Conservation (phyloP, 1,140 invertebrate genomes). For the Apis florea region DNA sequence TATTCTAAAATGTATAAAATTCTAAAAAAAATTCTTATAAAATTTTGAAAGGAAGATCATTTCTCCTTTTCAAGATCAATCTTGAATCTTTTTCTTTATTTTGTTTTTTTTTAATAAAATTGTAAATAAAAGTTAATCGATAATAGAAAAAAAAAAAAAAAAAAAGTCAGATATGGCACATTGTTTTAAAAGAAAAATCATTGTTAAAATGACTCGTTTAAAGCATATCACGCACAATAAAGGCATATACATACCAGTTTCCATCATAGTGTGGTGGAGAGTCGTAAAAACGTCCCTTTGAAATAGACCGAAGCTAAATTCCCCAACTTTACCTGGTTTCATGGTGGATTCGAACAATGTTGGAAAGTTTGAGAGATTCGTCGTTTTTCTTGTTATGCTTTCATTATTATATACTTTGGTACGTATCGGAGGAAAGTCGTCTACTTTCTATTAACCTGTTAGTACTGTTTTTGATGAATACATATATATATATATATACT, state of each 20-base stretch:
- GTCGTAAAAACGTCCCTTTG: slow-evolving; percentile 3
- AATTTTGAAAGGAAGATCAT: neutral
- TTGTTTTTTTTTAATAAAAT: no score
- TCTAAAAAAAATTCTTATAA: neutral
- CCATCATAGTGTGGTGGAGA: no score
- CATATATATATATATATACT: no score
- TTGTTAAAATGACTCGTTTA: slow-evolving; percentile 41
- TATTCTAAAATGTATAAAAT: no score
- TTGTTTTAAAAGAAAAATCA: no score
- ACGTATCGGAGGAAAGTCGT: slow-evolving; percentile 13
- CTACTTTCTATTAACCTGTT: slow-evolving; percentile 28
- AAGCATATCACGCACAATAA: slow-evolving; percentile 22
- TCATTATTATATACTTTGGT: slow-evolving; percentile 10
- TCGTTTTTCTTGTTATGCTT: slow-evolving; percentile 29
- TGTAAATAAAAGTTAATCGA: no score
- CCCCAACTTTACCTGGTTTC: neutral
- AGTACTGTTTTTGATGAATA: no score
- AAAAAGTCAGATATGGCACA: no score
- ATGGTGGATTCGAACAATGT: slow-evolving; percentile 1
- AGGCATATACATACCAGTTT: neutral
- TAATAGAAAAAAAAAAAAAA: no score
- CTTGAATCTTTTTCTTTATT: no score
- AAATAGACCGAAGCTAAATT: neutral
- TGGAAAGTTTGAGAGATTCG: slow-evolving; percentile 31
- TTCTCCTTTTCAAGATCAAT: no score